Conservation (phyloP, 2,797 vertebrate genomes). For the Falco naumanni region DNA sequence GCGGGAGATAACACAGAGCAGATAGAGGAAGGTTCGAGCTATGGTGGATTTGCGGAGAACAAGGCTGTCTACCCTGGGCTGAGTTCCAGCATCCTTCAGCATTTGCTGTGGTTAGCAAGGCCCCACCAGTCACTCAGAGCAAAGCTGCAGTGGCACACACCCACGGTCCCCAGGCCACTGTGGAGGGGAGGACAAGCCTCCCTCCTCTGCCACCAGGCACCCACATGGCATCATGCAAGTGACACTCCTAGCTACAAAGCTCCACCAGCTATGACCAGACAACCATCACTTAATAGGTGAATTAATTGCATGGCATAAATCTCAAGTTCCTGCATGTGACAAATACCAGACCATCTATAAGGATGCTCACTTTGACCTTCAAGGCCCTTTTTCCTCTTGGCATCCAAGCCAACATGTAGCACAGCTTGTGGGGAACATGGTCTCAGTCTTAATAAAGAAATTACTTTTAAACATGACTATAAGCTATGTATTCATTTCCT, state of each 20-base stretch:
- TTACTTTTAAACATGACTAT: neutral
- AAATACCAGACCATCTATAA: rapidly evolving
- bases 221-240: neutral
- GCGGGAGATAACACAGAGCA: rapidly evolving
- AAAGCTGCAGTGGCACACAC: neutral
- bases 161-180: rapidly evolving
- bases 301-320: rapidly evolving
- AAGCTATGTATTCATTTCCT: neutral
- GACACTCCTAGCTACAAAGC: no score
- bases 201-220: neutral
- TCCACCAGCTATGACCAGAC: neutral
- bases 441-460: neutral
- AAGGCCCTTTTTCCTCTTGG: neutral
- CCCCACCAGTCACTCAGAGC: neutral
- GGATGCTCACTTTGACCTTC: neutral
- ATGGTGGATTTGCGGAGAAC: neutral
- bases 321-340: neutral
- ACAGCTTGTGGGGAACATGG: neutral
- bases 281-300: neutral
- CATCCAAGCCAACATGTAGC: neutral
- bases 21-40: neutral
- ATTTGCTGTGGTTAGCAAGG: neutral
- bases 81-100: neutral
- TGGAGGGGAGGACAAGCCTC: neutral
- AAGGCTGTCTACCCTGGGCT: neutral